These are phyloP conservation scores for Napeogenes inachia DNA, from an alignment of 2,888 invertebrate species.

Conservation along the genomic window DNA sequence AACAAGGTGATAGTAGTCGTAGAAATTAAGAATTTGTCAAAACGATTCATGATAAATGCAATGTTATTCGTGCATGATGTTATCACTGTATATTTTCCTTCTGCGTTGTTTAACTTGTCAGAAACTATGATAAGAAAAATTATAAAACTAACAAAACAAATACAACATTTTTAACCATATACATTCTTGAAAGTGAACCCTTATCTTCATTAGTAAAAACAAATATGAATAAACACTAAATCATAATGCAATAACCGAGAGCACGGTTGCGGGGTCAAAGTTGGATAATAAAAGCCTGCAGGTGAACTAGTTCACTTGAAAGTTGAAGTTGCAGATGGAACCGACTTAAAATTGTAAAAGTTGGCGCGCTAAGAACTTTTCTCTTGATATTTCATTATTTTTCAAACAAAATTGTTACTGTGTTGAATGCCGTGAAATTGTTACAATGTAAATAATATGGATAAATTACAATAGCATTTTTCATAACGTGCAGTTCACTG, in stretches of 20 bases:
- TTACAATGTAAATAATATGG: constrained; percentile 27
- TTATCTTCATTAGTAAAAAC: not conserved
- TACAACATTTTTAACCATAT: no score
- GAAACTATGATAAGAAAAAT: no score
- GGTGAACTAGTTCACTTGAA: constrained; percentile 32
- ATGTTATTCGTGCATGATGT: not conserved
- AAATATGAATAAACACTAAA: constrained; percentile 18
- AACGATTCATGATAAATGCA: not conserved
- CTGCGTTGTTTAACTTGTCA: no score
- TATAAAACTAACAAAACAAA: no score
- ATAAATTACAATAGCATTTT: constrained; percentile 19
- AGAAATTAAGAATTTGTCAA: constrained; percentile 28
- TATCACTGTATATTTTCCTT: not conserved
- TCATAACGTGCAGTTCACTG: constrained; percentile 20
- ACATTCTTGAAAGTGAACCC: not conserved
- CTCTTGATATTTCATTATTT: constrained; percentile 26
- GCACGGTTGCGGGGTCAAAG: constrained; percentile 29
- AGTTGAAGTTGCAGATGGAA: constrained; percentile 29
- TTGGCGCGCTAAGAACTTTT: constrained; percentile 28
- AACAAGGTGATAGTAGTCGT: constrained; percentile 72
- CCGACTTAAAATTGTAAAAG: constrained; percentile 33
- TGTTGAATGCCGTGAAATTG: constrained; percentile 13
- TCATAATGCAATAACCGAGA: constrained; percentile 25
- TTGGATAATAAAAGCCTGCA: constrained; percentile 33
- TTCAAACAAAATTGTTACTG: constrained; percentile 19